Conservation (phyloP, 2,888 invertebrate genomes). For the Caenorhabditis japonica region DNA sequence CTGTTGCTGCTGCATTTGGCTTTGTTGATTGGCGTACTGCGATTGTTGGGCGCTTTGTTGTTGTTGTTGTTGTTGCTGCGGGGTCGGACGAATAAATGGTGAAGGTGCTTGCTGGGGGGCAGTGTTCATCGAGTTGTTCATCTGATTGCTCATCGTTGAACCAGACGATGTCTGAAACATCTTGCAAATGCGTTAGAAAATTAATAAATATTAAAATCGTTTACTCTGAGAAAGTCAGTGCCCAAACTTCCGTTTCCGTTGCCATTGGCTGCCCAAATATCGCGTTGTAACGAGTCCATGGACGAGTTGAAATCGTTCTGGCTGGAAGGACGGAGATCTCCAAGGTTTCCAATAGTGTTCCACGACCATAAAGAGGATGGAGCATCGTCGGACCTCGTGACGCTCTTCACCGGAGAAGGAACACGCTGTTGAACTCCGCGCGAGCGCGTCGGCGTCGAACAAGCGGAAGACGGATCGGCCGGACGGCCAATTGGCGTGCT, state of each 20-base stretch:
- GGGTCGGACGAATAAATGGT: conserved; percentile 10
- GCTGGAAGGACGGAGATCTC: conserved; percentile 28
- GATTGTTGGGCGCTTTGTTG: conserved; percentile 1
- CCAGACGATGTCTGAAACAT: conserved; percentile 5
- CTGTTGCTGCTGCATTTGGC: conserved; percentile 40
- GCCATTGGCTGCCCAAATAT: conserved; percentile 48
- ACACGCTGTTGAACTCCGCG: conserved; percentile 24
- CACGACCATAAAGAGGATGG: conserved; percentile 48
- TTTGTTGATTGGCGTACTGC: conserved; percentile 19
- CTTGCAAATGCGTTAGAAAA: conserved; percentile 4
- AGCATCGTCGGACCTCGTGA: conserved; percentile 10
- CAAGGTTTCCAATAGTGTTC: conserved; percentile 48
- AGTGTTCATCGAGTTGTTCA: conserved; percentile 1
- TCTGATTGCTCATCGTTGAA: neutral
- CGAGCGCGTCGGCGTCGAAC: conserved; percentile 26
- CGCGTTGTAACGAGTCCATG: conserved; percentile 36
- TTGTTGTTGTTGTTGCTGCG: conserved; percentile 22
- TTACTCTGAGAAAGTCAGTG: conserved; percentile 30
- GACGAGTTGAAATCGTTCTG: conserved; percentile 20
- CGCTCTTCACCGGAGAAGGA: conserved; percentile 26
- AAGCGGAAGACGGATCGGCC: conserved; percentile 5
- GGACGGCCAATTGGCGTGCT: conserved; percentile 20
- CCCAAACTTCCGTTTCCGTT: conserved; percentile 26
- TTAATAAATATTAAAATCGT: neutral
- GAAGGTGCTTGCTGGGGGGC: neutral